Percentiles rank a stretch among this genome's conserved stretches.
These are phyloP conservation scores for Chymomyza costata DNA, from an alignment of 1,140 invertebrate species.

Conservation along the genomic window DNA sequence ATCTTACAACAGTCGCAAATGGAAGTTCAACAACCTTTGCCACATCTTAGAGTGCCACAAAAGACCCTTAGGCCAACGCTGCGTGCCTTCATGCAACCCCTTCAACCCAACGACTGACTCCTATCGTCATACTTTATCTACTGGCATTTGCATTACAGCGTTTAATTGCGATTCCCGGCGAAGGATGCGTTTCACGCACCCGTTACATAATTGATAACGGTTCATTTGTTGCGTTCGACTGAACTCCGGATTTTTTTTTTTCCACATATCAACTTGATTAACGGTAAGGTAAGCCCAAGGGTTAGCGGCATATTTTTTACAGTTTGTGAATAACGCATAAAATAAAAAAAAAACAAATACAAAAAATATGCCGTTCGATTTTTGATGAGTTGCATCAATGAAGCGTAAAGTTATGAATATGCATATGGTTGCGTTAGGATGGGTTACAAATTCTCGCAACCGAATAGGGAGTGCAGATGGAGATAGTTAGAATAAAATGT, in stretches of 20 bases:
- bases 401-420: constrained; percentile 47
- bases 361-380: constrained; percentile 17
- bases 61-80: constrained; percentile 4
- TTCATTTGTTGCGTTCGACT: constrained; percentile 42
- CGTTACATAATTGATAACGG: constrained; percentile 66
- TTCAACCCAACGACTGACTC: constrained; percentile 15
- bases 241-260: constrained; percentile 45
- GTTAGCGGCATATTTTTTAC: constrained; percentile 1
- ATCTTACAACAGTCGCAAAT: background rate
- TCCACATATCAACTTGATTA: constrained; percentile 54
- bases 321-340: background rate
- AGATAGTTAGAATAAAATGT: too few relatives aligned
- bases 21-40: constrained; percentile 17
- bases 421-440: too few relatives aligned
- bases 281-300: constrained; percentile 43
- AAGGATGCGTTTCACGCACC: constrained; percentile 43
- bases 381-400: constrained; percentile 33
- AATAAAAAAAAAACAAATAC: constrained; percentile 2
- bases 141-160: constrained; percentile 53
- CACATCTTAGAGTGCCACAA: constrained; percentile 12
- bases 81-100: constrained; percentile 25
- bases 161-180: constrained; percentile 48
- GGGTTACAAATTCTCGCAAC: too few relatives aligned
- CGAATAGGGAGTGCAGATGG: too few relatives aligned
- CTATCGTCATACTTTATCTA: constrained; percentile 55